Evolutionary conservation across 2,797 vertebrate genomes (phyloP).

Genomic region (Gambusia yucatana): DNA sequence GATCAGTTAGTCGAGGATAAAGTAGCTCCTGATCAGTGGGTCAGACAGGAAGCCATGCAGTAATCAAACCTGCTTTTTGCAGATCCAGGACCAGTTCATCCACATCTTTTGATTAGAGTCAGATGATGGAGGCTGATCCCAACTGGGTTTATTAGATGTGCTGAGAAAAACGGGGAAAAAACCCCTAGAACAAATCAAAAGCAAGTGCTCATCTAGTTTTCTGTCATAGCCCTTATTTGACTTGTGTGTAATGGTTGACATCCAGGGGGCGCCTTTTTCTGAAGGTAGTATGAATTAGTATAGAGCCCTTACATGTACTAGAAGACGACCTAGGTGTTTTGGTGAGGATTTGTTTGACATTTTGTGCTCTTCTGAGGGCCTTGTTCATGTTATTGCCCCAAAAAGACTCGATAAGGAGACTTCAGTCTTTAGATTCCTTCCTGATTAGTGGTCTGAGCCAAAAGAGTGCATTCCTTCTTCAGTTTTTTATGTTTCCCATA

Average conservation of each 20-base stretch:
- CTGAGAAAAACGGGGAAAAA: constrained; percentile 3
- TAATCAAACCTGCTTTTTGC: constrained; percentile 16
- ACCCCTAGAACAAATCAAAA: background rate
- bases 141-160: background rate
- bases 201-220: constrained; percentile 32
- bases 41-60: constrained; percentile 56
- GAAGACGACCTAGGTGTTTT: constrained; percentile 40
- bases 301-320: constrained; percentile 64
- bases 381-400: constrained; percentile 20
- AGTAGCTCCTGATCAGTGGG: constrained; percentile 12
- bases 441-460: constrained; percentile 46
- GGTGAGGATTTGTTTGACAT: constrained; percentile 34
- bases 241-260: constrained; percentile 32
- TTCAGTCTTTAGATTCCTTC: constrained; percentile 39
- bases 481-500: constrained; percentile 26
- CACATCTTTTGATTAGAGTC: constrained; percentile 48
- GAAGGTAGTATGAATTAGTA: constrained; percentile 49
- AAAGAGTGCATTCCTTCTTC: constrained; percentile 18
- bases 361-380: constrained; percentile 50
- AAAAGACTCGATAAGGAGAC: constrained; percentile 33
- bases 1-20: constrained; percentile 31
- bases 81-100: constrained; percentile 40
- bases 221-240: constrained; percentile 65
- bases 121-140: constrained; percentile 29
- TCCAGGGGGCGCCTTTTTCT: constrained; percentile 29